Percentiles rank a stretch among this genome's conserved stretches.
Conservation (phyloP, 2,888 invertebrate genomes). For the Deroplatys truncata region DNA sequence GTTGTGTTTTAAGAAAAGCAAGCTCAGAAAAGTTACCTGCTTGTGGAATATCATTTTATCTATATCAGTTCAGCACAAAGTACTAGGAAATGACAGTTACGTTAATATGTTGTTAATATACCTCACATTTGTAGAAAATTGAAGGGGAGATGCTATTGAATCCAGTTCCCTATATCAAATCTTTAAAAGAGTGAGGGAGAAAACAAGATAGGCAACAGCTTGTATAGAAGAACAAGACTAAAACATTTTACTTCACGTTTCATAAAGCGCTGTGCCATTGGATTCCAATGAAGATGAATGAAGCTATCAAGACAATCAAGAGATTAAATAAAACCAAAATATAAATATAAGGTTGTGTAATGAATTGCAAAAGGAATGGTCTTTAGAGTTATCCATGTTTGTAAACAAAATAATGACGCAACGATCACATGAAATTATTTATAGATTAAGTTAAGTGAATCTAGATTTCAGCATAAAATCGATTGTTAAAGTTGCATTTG, state of each 20-base stretch:
- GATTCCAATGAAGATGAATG: neutral
- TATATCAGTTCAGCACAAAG: neutral
- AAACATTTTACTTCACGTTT: neutral
- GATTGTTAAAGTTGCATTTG: neutral
- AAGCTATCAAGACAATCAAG: slow-evolving; percentile 22
- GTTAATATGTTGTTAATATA: neutral
- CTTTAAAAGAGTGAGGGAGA: neutral
- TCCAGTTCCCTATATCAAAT: neutral
- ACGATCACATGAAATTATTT: neutral
- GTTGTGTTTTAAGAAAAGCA: too few relatives aligned
- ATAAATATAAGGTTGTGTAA: slow-evolving; percentile 8
- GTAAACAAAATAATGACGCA: neutral
- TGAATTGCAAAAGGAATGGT: neutral
- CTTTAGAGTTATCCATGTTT: too few relatives aligned
- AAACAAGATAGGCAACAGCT: neutral
- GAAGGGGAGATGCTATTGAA: neutral
- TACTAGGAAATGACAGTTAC: neutral
- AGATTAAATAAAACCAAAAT: neutral
- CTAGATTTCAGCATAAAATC: neutral
- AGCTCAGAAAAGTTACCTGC: too few relatives aligned
- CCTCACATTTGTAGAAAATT: neutral
- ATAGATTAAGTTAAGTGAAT: neutral
- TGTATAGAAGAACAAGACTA: neutral
- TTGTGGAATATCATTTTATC: neutral
- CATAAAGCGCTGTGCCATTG: neutral